These are phyloP conservation scores for Mesitornis unicolor DNA, from an alignment of 2,113 vertebrate genomes.

Conservation along the genomic window DNA sequence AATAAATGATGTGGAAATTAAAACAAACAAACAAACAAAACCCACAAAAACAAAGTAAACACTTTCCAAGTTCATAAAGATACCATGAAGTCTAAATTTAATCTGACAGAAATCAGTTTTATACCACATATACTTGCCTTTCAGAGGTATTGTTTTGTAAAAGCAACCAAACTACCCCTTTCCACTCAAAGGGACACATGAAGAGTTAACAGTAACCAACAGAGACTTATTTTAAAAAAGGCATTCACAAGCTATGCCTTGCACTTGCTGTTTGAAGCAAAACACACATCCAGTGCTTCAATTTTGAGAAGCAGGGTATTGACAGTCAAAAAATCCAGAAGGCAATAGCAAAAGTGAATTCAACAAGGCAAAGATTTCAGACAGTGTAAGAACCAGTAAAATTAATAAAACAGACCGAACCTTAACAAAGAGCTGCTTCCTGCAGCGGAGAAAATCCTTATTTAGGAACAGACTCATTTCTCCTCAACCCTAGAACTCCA, in stretches of 20 bases:
- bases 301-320: background rate
- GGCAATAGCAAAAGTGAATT: background rate
- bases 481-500: background rate
- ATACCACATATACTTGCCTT: background rate
- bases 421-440: background rate
- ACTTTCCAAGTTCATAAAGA: background rate
- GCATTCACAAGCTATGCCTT: background rate
- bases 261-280: background rate
- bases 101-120: background rate
- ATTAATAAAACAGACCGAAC: background rate
- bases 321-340: background rate
- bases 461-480: background rate
- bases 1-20: no score
- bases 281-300: background rate
- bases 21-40: no score
- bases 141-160: background rate
- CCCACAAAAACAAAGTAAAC: background rate
- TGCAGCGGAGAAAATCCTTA: background rate
- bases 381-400: background rate
- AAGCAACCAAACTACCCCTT: background rate
- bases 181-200: no score
- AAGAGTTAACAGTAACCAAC: background rate
- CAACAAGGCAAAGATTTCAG: background rate
- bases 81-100: background rate
- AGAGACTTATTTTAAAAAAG: background rate